Evolutionary conservation across 1,140 invertebrate species (phyloP).

Genomic region (Musca domestica): DNA sequence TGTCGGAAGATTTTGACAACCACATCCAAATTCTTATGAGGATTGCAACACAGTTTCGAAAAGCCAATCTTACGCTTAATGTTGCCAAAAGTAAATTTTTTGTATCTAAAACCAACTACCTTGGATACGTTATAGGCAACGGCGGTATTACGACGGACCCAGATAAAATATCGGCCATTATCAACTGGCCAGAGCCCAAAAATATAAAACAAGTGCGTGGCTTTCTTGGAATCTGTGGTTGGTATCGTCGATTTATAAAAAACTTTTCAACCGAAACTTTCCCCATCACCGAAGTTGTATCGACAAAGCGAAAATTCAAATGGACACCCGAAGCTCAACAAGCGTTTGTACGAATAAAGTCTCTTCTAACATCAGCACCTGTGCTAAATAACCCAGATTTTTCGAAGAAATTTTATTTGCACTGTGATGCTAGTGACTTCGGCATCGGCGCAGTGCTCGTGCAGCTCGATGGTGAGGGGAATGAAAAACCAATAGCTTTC

Average conservation of each 20-base stretch:
- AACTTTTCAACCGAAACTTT: slow-evolving; percentile 22
- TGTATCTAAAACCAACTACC: slow-evolving; percentile 30
- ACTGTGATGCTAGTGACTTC: too few relatives aligned
- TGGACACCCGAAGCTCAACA: slow-evolving; percentile 8
- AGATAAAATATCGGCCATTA: slow-evolving; percentile 32
- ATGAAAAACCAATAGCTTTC: slow-evolving; percentile 26
- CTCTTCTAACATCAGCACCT: slow-evolving; percentile 22
- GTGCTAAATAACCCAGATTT: slow-evolving; percentile 31
- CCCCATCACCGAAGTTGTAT: slow-evolving; percentile 27
- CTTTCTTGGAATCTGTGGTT: slow-evolving; percentile 28
- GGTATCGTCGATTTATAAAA: slow-evolving; percentile 29
- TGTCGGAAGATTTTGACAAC: neutral
- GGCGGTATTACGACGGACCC: slow-evolving; percentile 30
- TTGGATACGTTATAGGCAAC: slow-evolving; percentile 28
- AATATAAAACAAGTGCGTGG: slow-evolving; percentile 26
- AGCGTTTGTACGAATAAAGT: slow-evolving; percentile 11
- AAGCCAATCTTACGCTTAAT: slow-evolving; percentile 55
- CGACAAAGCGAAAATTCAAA: slow-evolving; percentile 12
- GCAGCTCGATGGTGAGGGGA: slow-evolving; percentile 24
- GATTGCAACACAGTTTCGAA: neutral
- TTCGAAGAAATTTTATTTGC: too few relatives aligned
- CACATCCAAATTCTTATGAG: neutral
- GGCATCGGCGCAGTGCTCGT: too few relatives aligned
- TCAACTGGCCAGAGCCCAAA: slow-evolving; percentile 28
- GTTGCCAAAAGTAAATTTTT: slow-evolving; percentile 54